phyloP scores from a whole-genome alignment of 1,140 invertebrate genomes.

The Papilio xuthus region DNA sequence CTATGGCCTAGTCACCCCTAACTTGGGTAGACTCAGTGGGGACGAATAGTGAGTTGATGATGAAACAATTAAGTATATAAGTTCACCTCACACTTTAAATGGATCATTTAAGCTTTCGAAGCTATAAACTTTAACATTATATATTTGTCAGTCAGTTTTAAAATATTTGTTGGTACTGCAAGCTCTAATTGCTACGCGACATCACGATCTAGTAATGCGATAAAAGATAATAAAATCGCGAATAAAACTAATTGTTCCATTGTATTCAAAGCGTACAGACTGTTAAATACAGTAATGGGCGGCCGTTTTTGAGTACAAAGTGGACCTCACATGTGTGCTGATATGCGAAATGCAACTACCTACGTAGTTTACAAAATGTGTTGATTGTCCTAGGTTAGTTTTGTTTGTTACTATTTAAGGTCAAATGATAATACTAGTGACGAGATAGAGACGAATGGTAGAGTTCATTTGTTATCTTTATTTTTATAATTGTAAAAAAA shows the following conservation, averaged over 20 bases:
- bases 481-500: background rate
- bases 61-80: too few species aligned
- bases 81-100: too few species aligned
- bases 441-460: background rate
- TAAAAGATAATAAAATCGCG: constrained; percentile 58
- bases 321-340: constrained; percentile 66
- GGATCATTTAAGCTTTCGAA: too few species aligned
- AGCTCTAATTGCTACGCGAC: background rate
- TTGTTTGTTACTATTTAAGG: constrained; percentile 44
- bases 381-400: constrained; percentile 52
- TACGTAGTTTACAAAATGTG: constrained; percentile 18
- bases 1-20: too few species aligned
- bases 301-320: constrained; percentile 70
- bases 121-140: too few species aligned
- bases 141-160: too few species aligned
- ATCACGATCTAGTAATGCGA: constrained; percentile 1
- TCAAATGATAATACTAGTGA: constrained; percentile 4
- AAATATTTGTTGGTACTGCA: background rate
- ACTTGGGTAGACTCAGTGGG: too few species aligned
- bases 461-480: background rate
- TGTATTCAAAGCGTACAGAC: constrained; percentile 75
- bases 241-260: constrained; percentile 70
- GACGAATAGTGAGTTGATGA: too few species aligned
- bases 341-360: constrained; percentile 34
- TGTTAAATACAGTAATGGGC: constrained; percentile 61